A percentile compares a stretch with the other conserved stretches of the same genome.
These are phyloP conservation scores for Philypnodon macrostomus DNA, from an alignment of 2,797 vertebrate genomes.

Conservation along the genomic window DNA sequence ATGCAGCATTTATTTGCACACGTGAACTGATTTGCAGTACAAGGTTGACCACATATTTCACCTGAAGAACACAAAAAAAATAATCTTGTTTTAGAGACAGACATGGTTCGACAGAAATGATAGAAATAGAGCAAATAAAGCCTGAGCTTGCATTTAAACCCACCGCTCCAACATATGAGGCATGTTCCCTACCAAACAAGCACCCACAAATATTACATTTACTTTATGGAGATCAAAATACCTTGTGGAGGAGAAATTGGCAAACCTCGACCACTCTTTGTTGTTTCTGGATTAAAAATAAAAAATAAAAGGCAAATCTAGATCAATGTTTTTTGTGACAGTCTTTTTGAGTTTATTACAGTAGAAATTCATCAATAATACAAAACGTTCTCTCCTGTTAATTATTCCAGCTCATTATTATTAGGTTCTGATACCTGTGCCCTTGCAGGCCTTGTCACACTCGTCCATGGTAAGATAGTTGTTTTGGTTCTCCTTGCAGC, in stretches of 20 bases:
- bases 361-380: no score
- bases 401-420: background rate
- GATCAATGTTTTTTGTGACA: no score
- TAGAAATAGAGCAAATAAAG: no score
- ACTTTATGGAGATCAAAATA: background rate
- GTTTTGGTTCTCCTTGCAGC: conserved; percentile 87
- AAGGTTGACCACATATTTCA: conserved; percentile 74
- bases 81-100: no score
- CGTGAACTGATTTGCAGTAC: conserved; percentile 76
- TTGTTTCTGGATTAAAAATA: conserved; percentile 41
- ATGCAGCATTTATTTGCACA: conserved; percentile 89
- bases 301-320: no score
- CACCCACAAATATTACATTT: no score
- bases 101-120: no score
- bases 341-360: no score
- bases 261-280: conserved; percentile 23
- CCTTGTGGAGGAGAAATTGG: background rate
- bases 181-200: no score
- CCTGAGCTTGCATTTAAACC: background rate
- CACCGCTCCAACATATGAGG: no score
- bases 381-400: background rate
- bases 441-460: conserved; percentile 81
- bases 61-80: conserved; percentile 31
- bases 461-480: conserved; percentile 84
- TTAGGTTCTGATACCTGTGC: conserved; percentile 61